Conservation (phyloP, 2,888 invertebrate species). For the Drosophila atripex region DNA sequence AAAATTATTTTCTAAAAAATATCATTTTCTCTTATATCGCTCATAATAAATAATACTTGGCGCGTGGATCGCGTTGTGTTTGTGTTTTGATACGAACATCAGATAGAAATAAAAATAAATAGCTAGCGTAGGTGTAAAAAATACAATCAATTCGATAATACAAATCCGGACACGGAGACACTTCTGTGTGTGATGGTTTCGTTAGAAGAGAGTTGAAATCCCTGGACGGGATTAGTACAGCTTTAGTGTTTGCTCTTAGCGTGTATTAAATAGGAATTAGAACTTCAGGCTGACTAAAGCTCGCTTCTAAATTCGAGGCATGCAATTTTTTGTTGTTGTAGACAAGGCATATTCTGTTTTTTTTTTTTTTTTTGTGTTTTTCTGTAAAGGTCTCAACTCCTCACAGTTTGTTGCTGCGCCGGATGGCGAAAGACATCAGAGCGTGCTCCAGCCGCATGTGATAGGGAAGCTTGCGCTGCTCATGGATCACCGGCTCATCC, state of each 20-base stretch:
- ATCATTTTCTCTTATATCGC: conserved; percentile 45
- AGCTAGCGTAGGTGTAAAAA: conserved; percentile 56
- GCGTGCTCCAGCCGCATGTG: conserved; percentile 73
- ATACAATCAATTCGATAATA: conserved; percentile 59
- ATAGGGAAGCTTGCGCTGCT: conserved; percentile 63
- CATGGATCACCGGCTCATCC: conserved; percentile 51
- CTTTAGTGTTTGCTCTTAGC: conserved; percentile 40
- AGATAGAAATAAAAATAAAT: conserved; percentile 55
- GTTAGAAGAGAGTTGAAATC: conserved; percentile 13
- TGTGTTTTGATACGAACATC: conserved; percentile 46
- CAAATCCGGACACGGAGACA: conserved; percentile 3
- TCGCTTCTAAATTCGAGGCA: conserved; percentile 56
- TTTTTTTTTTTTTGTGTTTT: neutral
- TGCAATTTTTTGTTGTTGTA: conserved; percentile 26
- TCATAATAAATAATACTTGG: conserved; percentile 71
- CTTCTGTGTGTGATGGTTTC: conserved; percentile 1
- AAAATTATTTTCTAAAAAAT: conserved; percentile 44
- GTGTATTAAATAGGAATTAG: conserved; percentile 33
- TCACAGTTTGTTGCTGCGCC: conserved; percentile 75
- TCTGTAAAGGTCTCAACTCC: neutral
- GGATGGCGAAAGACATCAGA: conserved; percentile 73
- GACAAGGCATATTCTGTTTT: conserved; percentile 34
- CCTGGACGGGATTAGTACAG: conserved; percentile 3
- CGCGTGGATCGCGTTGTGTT: conserved; percentile 50
- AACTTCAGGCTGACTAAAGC: conserved; percentile 35